Percentiles rank a stretch among this genome's conserved stretches.
Evolutionary conservation across 2,113 vertebrate genomes (phyloP).

Genomic region (Ellobius talpinus): DNA sequence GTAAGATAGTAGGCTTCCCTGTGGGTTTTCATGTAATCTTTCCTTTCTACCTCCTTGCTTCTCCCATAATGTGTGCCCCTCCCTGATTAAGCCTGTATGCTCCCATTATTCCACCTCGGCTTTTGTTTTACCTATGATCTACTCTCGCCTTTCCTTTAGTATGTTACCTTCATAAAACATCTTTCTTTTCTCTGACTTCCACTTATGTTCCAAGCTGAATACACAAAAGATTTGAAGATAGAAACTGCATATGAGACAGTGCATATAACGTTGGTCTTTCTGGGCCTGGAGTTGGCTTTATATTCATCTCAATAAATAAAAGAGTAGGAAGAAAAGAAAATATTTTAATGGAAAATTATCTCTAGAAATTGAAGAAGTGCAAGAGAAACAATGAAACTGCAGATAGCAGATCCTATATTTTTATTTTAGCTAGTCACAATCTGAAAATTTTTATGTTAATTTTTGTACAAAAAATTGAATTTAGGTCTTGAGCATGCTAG

Average conservation of each 20-base stretch:
- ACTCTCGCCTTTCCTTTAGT: background rate
- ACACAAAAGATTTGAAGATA: background rate
- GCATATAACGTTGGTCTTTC: background rate
- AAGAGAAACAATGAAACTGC: constrained; percentile 35
- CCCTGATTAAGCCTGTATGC: background rate
- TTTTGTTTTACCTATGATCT: background rate
- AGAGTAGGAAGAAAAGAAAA: constrained; percentile 18
- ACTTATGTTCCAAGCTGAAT: background rate
- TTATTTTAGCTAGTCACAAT: constrained; percentile 33
- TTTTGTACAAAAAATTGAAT: background rate
- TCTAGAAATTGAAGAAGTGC: constrained; percentile 35
- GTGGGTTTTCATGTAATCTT: background rate
- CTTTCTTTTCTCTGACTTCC: background rate
- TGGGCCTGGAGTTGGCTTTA: background rate
- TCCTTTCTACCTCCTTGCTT: background rate
- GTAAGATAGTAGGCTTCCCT: background rate
- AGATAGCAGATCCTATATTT: background rate
- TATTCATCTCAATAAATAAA: constrained; percentile 28
- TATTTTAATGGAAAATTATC: constrained; percentile 50
- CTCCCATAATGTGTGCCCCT: background rate
- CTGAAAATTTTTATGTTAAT: constrained; percentile 22
- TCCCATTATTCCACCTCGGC: background rate
- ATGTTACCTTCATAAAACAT: background rate
- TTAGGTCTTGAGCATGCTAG: background rate
- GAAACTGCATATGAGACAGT: background rate